A percentile compares a stretch with the other conserved stretches of the same genome.
phyloP scores from a whole-genome alignment of 1,140 invertebrate species.

The Orchestia grillus region DNA sequence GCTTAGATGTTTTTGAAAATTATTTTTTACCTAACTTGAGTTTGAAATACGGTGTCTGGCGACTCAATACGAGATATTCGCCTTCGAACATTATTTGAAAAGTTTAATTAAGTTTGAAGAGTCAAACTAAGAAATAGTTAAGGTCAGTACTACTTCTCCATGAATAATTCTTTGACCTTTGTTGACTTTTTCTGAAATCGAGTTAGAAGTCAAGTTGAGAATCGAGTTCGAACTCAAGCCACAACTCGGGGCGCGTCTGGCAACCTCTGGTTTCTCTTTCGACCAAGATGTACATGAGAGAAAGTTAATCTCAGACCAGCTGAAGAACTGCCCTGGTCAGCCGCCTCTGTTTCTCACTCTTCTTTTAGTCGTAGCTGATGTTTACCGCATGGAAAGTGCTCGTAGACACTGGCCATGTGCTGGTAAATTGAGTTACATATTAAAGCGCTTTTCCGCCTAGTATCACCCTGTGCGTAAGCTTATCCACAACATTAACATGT shows the following conservation, averaged over 20 bases:
- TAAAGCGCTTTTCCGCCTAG: too few relatives aligned
- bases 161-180: not conserved
- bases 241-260: not conserved
- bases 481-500: too few relatives aligned
- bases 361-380: not conserved
- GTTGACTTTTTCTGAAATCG: not conserved
- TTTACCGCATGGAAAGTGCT: not conserved
- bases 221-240: not conserved
- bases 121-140: not conserved
- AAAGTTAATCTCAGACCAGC: not conserved
- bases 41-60: too few relatives aligned
- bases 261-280: not conserved
- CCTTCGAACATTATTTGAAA: too few relatives aligned
- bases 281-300: not conserved
- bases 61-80: too few relatives aligned
- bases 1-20: not conserved
- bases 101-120: too few relatives aligned
- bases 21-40: not conserved
- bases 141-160: not conserved
- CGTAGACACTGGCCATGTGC: not conserved
- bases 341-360: not conserved
- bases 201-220: not conserved
- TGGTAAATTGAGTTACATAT: too few relatives aligned
- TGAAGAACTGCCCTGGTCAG: not conserved
- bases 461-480: too few relatives aligned